Conservation (phyloP, 2,113 vertebrate genomes). For the Blennius ocellaris region DNA sequence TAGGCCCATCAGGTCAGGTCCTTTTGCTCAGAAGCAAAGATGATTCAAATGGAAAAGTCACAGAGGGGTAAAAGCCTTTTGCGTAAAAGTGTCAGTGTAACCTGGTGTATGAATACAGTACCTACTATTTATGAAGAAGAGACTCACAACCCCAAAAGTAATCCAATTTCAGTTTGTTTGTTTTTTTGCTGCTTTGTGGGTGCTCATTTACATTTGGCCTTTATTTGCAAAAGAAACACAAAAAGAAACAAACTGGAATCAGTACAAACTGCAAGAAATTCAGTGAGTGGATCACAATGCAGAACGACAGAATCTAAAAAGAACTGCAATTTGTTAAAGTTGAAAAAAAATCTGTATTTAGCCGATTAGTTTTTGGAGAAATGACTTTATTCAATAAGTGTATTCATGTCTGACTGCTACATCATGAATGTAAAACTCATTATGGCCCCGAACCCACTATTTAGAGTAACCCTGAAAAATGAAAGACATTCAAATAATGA, state of each 20-base stretch:
- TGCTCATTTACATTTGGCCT: neutral
- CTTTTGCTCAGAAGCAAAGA: neutral
- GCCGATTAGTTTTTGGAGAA: neutral
- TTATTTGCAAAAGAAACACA: neutral
- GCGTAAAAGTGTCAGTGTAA: neutral
- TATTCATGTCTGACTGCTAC: neutral
- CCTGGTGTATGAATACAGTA: conserved; percentile 4
- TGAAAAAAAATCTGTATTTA: neutral
- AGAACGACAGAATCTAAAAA: neutral
- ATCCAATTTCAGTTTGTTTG: conserved; percentile 4
- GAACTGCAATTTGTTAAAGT: neutral
- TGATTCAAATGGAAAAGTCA: neutral
- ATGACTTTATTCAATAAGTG: neutral
- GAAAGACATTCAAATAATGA: conserved; percentile 24
- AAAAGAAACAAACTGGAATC: neutral
- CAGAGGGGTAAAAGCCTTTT: neutral
- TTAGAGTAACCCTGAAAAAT: conserved; percentile 21
- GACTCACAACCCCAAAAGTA: neutral
- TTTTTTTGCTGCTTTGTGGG: neutral
- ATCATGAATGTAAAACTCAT: neutral
- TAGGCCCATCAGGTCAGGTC: neutral
- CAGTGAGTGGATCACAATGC: neutral
- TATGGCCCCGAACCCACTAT: neutral
- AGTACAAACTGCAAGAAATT: neutral
- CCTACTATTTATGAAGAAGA: neutral